Base-by-base conservation (phyloP, 2,888 invertebrate genomes). In the Tetheella fluctuosa region DNA sequence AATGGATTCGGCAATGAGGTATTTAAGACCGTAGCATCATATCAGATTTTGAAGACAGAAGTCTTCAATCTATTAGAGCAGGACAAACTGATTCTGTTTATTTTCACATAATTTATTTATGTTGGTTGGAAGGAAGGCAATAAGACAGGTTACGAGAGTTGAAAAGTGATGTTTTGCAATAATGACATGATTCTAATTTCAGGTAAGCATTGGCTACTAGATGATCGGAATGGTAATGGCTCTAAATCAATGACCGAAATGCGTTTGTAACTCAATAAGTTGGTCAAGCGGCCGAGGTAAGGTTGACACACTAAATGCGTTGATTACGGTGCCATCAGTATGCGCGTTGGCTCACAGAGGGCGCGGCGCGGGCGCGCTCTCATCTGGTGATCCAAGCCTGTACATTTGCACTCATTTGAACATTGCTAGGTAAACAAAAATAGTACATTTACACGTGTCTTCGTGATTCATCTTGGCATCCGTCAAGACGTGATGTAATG, bases 201-300 rank as follows among this genome's bases (percentile, higher is more conserved):
- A 65, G 69, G 73, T 73, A 69, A 74, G 72, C 74, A 76, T 74
- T 70, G 67, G 68, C 65, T 65, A 65, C 61, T 66, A 66, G 73
- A 76, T 75, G 86, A 76, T 79, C 72, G 66, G 89, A 86, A 90
- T 90, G 76, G 83, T 82, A 90, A 91, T 87, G 83, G 81, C 67
- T 68, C 74, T 87, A 85, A 89, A 89, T 86, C 73, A 79, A 73
- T 73, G 77, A 71, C 69, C 77, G 71, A 80, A 84, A 79, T 78
- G 77, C 71, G 75, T 69, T 77, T 74, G 80, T 83, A 82, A 80
- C 81, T 82, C 83, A 80, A 80, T 79, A 86, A 85, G 86, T 90
- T 85, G 89, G 89, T 85, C 88, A 89, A 79, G 83, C 81, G 82
- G 78, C 73, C 81, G 81, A 81, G 76, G 81, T 74, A 79, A 81